These are phyloP conservation scores for Zaprionus tsacasi DNA, from an alignment of 1,140 invertebrate genomes.

Conservation along the genomic window DNA sequence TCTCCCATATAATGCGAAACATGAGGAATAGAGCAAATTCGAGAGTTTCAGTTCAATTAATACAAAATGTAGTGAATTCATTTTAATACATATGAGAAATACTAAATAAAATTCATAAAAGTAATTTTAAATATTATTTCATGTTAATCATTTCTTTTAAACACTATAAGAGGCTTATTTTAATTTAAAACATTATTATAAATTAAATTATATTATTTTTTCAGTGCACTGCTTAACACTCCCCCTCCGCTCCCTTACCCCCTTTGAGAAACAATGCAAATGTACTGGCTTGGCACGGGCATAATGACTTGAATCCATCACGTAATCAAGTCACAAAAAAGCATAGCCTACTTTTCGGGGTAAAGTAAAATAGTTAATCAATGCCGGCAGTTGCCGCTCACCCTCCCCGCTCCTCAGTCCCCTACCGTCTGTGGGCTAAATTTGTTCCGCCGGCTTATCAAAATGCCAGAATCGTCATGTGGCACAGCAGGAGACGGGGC, in stretches of 20 bases:
- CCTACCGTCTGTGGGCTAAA: conserved; percentile 35
- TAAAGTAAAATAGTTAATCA: conserved; percentile 72
- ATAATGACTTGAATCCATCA: conserved; percentile 75
- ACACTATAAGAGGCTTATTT: too few relatives aligned
- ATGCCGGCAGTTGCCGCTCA: conserved; percentile 30
- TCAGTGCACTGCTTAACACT: background rate
- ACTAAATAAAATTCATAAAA: too few relatives aligned
- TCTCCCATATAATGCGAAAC: too few relatives aligned
- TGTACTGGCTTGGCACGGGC: conserved; percentile 32
- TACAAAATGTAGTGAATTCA: too few relatives aligned
- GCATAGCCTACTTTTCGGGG: conserved; percentile 45
- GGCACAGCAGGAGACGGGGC: background rate
- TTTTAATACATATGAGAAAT: too few relatives aligned
- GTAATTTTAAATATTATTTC: too few relatives aligned
- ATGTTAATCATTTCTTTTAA: too few relatives aligned
- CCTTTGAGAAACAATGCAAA: conserved; percentile 42
- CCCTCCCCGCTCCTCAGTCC: background rate
- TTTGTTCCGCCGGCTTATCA: conserved; percentile 76
- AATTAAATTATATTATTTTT: too few relatives aligned
- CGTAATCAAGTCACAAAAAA: conserved; percentile 66
- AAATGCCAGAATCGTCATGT: conserved; percentile 77
- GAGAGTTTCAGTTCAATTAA: too few relatives aligned
- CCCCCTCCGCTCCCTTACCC: background rate
- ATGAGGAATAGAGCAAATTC: too few relatives aligned
- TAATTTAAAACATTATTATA: too few relatives aligned